Percentiles rank a stretch among this genome's conserved stretches.
phyloP scores from a whole-genome alignment of 2,888 invertebrate genomes.

The Agrotis ipsilon region DNA sequence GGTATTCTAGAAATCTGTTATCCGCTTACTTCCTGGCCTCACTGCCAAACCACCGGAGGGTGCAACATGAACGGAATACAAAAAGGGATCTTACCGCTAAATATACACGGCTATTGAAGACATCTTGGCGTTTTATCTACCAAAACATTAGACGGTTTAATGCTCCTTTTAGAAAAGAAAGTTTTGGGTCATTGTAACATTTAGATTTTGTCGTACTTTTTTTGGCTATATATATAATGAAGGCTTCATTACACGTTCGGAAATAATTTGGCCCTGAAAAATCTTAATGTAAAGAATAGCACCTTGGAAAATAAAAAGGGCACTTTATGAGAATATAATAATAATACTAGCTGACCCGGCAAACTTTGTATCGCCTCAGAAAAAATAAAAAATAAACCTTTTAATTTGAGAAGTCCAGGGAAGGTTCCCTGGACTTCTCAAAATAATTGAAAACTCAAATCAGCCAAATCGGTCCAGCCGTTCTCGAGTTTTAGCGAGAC shows the following conservation, averaged over 20 bases:
- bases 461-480: no score
- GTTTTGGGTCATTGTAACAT: neutral
- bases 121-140: constrained; percentile 49
- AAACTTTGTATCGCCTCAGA: no score
- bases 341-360: no score
- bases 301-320: neutral
- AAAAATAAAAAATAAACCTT: no score
- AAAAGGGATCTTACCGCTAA: constrained; percentile 27
- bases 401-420: no score
- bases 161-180: neutral
- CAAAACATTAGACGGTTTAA: constrained; percentile 24
- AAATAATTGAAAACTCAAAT: no score
- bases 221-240: no score
- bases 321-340: no score
- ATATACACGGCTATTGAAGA: constrained; percentile 31
- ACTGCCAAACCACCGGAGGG: constrained; percentile 8
- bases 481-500: no score
- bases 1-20: no score
- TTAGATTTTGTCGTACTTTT: neutral
- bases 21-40: constrained; percentile 35
- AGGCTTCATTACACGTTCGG: no score
- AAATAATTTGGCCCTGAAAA: neutral
- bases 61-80: constrained; percentile 42
- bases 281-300: neutral
- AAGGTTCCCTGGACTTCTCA: no score